Conservation (phyloP, 2,888 invertebrate genomes). For the Dolichopus griseipennis region DNA sequence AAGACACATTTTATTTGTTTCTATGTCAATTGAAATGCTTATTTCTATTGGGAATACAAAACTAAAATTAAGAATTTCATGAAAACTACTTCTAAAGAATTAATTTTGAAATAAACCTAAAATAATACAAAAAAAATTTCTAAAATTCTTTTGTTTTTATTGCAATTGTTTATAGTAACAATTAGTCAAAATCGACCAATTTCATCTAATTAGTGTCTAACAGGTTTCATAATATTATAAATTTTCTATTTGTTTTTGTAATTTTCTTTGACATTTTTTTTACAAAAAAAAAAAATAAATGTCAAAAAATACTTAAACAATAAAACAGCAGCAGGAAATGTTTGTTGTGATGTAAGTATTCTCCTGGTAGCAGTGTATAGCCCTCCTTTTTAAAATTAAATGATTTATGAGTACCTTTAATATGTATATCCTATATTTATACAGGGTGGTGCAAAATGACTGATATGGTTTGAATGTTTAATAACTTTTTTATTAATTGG, state of each 20-base stretch:
- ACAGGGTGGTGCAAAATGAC: too few species aligned
- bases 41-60: too few species aligned
- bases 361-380: not conserved
- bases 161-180: not conserved
- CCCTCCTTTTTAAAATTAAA: not conserved
- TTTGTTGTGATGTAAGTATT: not conserved
- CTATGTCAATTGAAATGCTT: too few species aligned
- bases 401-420: not conserved
- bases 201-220: constrained; percentile 1
- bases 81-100: too few species aligned
- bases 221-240: not conserved
- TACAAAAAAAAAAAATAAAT: not conserved
- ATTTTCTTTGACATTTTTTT: too few species aligned
- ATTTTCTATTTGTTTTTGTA: not conserved
- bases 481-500: too few species aligned
- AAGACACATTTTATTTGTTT: too few species aligned
- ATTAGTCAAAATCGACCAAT: not conserved
- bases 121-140: not conserved
- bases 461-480: too few species aligned
- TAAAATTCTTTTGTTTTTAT: not conserved
- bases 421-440: not conserved
- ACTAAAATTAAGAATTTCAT: too few species aligned
- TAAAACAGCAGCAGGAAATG: too few species aligned
- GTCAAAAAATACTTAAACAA: too few species aligned
- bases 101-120: too few species aligned